These are phyloP conservation scores for Diabrotica undecimpunctata DNA, from an alignment of 1,140 invertebrate species.

Conservation along the genomic window DNA sequence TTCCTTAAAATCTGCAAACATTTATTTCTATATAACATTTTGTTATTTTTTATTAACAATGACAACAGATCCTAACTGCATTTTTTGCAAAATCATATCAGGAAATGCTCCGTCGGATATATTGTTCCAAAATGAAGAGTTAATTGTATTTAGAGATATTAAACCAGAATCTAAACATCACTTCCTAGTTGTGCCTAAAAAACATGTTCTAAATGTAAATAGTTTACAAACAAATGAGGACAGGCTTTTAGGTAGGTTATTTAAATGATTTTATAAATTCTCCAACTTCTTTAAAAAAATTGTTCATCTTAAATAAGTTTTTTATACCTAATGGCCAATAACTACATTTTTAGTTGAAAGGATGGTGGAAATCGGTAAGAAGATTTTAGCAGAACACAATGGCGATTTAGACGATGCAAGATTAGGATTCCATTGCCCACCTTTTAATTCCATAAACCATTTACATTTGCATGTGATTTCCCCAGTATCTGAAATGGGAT, in stretches of 20 bases:
- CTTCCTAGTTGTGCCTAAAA: constrained; percentile 74
- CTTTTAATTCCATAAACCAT: constrained; percentile 79
- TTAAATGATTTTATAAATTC: too few relatives aligned
- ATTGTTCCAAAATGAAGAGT: constrained; percentile 68
- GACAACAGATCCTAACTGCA: constrained; percentile 47
- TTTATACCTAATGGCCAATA: too few relatives aligned
- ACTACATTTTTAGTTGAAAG: constrained; percentile 55
- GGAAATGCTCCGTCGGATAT: constrained; percentile 57
- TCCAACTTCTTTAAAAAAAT: too few relatives aligned
- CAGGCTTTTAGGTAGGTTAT: constrained; percentile 26
- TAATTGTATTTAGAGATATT: constrained; percentile 80
- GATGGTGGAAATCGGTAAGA: constrained; percentile 56
- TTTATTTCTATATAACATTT: too few relatives aligned
- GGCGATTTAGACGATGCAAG: constrained; percentile 56
- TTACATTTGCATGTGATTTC: constrained; percentile 86
- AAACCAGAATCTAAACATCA: constrained; percentile 77
- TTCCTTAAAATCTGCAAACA: too few relatives aligned
- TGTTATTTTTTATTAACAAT: neutral
- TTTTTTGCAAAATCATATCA: constrained; percentile 70
- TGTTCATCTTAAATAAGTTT: too few relatives aligned
- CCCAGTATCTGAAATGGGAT: constrained; percentile 71
- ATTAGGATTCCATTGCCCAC: constrained; percentile 89
- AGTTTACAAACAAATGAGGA: constrained; percentile 48
- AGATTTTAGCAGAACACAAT: constrained; percentile 53
- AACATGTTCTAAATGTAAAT: constrained; percentile 73